phyloP scores from a whole-genome alignment of 2,113 vertebrate species.

The Arothron firmamentum region DNA sequence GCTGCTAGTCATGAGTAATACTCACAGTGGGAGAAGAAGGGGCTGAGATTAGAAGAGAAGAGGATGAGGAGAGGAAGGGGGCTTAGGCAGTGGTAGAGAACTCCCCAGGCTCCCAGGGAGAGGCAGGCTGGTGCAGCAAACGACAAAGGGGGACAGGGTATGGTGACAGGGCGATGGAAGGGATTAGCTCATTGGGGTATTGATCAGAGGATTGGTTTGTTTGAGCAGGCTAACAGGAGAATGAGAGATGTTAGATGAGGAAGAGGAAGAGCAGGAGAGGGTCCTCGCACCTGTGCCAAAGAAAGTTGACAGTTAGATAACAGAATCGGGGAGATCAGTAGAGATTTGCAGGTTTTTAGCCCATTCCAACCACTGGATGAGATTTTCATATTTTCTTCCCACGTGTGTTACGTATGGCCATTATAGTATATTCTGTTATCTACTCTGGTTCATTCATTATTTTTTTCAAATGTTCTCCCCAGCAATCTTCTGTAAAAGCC shows the following conservation, averaged over 20 bases:
- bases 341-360: background rate
- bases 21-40: slow-evolving; percentile 55
- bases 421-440: too few relatives aligned
- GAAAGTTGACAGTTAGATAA: slow-evolving; percentile 58
- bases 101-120: slow-evolving; percentile 44
- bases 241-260: slow-evolving; percentile 60
- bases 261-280: slow-evolving; percentile 71
- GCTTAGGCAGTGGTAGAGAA: slow-evolving; percentile 37
- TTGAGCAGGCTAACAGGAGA: slow-evolving; percentile 4
- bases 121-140: slow-evolving; percentile 47
- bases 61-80: slow-evolving; percentile 19
- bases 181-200: slow-evolving; percentile 19
- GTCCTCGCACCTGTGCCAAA: slow-evolving; percentile 72
- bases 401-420: too few relatives aligned
- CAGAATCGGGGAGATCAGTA: slow-evolving; percentile 2
- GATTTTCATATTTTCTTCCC: background rate
- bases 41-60: slow-evolving; percentile 40
- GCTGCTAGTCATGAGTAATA: slow-evolving; percentile 57
- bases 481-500: background rate
- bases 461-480: background rate
- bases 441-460: too few relatives aligned
- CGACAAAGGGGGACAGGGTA: slow-evolving; percentile 24
- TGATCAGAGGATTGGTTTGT: slow-evolving; percentile 13
- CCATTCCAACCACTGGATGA: background rate
- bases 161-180: slow-evolving; percentile 15